Evolutionary conservation across 1,140 invertebrate genomes (phyloP), one percentile per base, ranked within the genome.

Genomic region (Idris sp.): DNA sequence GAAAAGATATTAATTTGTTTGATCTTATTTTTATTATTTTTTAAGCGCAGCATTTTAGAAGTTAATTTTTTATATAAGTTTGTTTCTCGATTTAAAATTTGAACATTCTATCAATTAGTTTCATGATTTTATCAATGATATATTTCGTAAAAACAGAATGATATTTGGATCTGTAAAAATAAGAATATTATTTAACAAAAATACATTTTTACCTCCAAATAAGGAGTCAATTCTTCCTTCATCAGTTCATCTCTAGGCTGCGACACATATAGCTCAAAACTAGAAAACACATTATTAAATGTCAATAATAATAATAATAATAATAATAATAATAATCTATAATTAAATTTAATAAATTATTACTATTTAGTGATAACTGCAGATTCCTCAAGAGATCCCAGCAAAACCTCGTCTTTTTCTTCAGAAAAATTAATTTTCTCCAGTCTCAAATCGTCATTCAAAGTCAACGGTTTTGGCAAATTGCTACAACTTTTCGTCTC

Each of bases 391-490:
- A 93, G 79, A 46, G 91, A 90, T 7, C 91, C 91, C n/a, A 97
- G 79, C 25, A 90, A 81, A 49, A 86, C 84, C 86, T 80, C 88
- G 44, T 91, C 88, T 46, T 87, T 85, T 9, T 86, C 82, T 62
- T 94, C 91, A 15, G 89, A 83, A 83, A 95, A 96, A 61, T 92
- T 83, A 26, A 97, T 92, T 40, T 91, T 90, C 64, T 96, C 92
- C 7, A 98, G 85, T 56, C 95, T 88, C 2, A 94, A 90, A 76
- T 98, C 96, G 89, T 98, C 96, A 74, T 96, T 90, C 10, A 97
- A 83, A 40, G 90, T 85, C 8, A 96, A 72, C 72, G 94, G 87
- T 58, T 89, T 88, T 0, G 92, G 91, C 51, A 93, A 77, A 56
- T 85, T 79, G 5, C 84, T 82, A 75, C 78, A 74, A 85, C 49